These are phyloP conservation scores for Bombycilla garrulus DNA, from an alignment of 2,113 vertebrate species.

Conservation along the genomic window DNA sequence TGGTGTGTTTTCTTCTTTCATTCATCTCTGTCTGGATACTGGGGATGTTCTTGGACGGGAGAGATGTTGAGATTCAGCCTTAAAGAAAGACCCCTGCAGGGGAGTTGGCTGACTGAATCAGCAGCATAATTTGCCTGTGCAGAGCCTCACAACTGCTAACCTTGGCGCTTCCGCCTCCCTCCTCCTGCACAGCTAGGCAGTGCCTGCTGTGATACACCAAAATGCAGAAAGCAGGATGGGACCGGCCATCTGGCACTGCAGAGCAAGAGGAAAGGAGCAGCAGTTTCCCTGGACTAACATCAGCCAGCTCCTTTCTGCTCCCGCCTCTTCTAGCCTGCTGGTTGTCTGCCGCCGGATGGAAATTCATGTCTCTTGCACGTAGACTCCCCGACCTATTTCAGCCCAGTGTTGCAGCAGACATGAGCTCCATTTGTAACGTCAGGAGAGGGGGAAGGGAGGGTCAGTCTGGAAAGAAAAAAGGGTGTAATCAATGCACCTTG, in stretches of 20 bases:
- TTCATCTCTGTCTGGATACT: background rate
- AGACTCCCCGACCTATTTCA: background rate
- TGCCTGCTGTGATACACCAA: background rate
- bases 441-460: background rate
- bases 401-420: background rate
- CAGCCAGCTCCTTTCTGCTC: background rate
- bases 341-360: fast-evolving
- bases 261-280: background rate
- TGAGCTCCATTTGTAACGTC: background rate
- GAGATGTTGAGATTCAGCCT: background rate
- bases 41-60: background rate
- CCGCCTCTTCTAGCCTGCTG: background rate
- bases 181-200: background rate
- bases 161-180: background rate
- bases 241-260: background rate
- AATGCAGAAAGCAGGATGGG: background rate
- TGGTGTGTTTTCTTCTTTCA: background rate
- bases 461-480: background rate
- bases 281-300: background rate
- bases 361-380: background rate
- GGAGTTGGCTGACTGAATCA: background rate
- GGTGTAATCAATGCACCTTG: background rate
- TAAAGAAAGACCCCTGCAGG: background rate
- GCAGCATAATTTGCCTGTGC: background rate
- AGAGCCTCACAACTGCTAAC: background rate